A percentile compares a stretch with the other conserved stretches of the same genome.
Conservation (phyloP, 2,113 vertebrate genomes). For the Cepphus grylle region DNA sequence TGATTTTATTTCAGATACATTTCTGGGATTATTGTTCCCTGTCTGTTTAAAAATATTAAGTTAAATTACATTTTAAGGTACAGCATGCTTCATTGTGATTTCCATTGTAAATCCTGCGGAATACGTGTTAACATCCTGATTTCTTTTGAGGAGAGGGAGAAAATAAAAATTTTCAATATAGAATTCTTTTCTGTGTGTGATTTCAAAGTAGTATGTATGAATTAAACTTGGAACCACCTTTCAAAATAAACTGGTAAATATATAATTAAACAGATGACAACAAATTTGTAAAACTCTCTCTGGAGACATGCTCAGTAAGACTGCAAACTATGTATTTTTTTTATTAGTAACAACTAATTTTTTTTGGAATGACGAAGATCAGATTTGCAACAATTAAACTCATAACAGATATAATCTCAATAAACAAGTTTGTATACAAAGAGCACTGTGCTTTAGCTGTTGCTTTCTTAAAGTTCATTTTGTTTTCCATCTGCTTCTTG, state of each 20-base stretch:
- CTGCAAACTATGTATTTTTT: background rate
- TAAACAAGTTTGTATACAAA: background rate
- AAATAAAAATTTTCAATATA: background rate
- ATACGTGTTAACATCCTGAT: background rate
- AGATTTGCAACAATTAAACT: background rate
- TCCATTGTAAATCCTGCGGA: background rate
- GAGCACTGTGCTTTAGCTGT: background rate
- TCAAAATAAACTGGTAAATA: background rate
- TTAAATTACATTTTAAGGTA: slow-evolving; percentile 9
- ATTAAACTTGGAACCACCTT: background rate
- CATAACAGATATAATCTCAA: background rate
- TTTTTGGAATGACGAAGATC: background rate
- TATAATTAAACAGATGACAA: background rate
- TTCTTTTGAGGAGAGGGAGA: background rate
- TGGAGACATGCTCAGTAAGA: background rate
- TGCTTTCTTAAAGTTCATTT: background rate
- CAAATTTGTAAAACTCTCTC: background rate
- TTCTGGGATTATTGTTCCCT: background rate
- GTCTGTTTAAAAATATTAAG: background rate
- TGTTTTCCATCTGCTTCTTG: background rate
- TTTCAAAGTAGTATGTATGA: background rate
- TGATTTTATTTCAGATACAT: background rate
- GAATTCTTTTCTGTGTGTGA: background rate
- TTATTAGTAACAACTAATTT: background rate
- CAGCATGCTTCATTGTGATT: background rate